phyloP scores from a whole-genome alignment of 2,888 invertebrate genomes.

The Embidobia sp. region DNA sequence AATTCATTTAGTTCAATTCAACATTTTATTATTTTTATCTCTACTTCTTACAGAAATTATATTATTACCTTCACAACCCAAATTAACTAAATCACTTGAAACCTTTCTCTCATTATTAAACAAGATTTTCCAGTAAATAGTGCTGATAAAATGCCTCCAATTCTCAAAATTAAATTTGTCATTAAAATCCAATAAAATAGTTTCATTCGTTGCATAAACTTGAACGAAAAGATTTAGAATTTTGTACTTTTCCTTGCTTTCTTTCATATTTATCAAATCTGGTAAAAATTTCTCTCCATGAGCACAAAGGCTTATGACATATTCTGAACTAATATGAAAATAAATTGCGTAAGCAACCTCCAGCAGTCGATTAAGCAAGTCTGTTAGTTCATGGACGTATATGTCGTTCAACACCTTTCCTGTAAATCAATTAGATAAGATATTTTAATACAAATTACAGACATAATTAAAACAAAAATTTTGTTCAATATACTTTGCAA shows the following conservation, averaged over 20 bases:
- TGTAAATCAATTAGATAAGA: no score
- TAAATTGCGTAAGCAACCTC: constrained; percentile 68
- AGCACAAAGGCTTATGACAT: constrained; percentile 82
- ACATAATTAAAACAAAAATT: no score
- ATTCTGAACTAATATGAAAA: constrained; percentile 82
- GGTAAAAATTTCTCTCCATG: constrained; percentile 83
- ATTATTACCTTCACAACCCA: constrained; percentile 41
- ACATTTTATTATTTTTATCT: constrained; percentile 4
- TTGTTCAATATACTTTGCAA: no score
- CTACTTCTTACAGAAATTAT: no score
- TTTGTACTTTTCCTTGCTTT: constrained; percentile 79
- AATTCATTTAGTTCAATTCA: not conserved
- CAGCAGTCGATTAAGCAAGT: constrained; percentile 67
- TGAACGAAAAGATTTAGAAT: constrained; percentile 82
- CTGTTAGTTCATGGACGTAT: constrained; percentile 51
- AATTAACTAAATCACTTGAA: constrained; percentile 47
- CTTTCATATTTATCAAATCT: constrained; percentile 79
- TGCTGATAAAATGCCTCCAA: constrained; percentile 81
- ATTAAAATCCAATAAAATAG: constrained; percentile 71
- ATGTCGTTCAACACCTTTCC: constrained; percentile 63
- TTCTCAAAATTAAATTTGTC: constrained; percentile 78
- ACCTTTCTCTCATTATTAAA: constrained; percentile 71
- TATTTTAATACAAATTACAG: no score
- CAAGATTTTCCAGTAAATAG: constrained; percentile 78
- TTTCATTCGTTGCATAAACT: constrained; percentile 83